Base-by-base conservation (phyloP, 2,888 invertebrate genomes). In the Spodoptera littoralis region DNA sequence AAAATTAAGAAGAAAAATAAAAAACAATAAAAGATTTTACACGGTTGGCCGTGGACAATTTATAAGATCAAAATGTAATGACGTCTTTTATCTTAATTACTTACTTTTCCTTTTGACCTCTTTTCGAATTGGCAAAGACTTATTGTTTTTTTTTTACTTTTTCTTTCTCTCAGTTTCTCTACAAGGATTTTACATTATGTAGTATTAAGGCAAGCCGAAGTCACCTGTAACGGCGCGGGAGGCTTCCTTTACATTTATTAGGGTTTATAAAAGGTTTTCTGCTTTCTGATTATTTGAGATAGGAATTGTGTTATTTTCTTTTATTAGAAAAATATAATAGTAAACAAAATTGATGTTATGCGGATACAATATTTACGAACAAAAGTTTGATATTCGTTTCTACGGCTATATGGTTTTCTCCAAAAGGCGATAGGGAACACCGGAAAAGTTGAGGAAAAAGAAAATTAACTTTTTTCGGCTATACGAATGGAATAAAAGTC, bases 11-110 rank as follows among this genome's bases (percentile, higher is more conserved):
- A 80, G 74, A 73, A 82, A 81, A 83, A 81, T 81, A 83, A 82
- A 36, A 82, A 84, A 84, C 80, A 84, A 79, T 83, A 76, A 82
- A 83, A 83, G 56, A 66, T 69, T 77, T 72, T 70, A 57, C 64
- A 72, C 70, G 51, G 60, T 49, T 55, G 68, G 51, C 55, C 45
- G 60, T 57, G 41, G 69, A 60, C 66, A 69, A 74, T 79, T 77
- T 69, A 70, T 72, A 69, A 71, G 68, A 75, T 80, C 75, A 75
- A 67, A 77, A 72, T 54, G 59, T 67, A 77, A 80, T 69, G 67
- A 70, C 70, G 70, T 75, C 66, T 80, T 80, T 65, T 56, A 64
- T 72, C 78, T 75, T 80, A 80, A 80, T 78, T 80, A 79, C 64
- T 78, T 80, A 79, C 64, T 75, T 69, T 64, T 43, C 41, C 18